phyloP scores from a whole-genome alignment of 2,113 vertebrate species.

The Tupaia chinensis region DNA sequence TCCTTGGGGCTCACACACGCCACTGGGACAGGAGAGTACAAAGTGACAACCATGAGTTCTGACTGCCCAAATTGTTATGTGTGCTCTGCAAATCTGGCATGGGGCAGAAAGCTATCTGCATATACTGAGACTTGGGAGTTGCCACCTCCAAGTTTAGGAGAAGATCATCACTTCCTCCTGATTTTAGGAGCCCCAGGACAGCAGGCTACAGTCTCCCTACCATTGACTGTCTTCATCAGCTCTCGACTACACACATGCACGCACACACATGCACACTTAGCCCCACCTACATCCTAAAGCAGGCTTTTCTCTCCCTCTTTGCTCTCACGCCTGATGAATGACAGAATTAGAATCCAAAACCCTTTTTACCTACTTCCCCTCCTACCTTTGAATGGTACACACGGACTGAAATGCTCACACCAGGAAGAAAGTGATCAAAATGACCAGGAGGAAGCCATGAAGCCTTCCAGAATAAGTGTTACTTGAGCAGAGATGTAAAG shows the following conservation, averaged over 20 bases:
- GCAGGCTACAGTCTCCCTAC: not conserved
- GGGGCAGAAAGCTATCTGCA: not conserved
- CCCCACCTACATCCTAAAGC: not conserved
- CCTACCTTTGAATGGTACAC: not conserved
- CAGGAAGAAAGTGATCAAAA: not conserved
- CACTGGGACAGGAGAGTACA: conserved; percentile 55
- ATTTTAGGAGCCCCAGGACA: not conserved
- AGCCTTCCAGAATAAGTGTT: not conserved
- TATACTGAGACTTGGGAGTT: not conserved
- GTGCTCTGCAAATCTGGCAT: not conserved
- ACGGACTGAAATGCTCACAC: not conserved
- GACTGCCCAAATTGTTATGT: conserved; percentile 13
- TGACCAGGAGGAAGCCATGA: not conserved
- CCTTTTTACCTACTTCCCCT: not conserved
- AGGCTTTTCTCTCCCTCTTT: not conserved
- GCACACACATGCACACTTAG: no score
- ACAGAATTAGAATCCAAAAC: conserved; percentile 3
- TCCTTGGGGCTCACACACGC: conserved; percentile 59
- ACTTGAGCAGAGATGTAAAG: not conserved
- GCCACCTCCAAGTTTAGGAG: not conserved
- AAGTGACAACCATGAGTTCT: conserved; percentile 60
- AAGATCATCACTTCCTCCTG: not conserved
- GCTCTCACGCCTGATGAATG: not conserved
- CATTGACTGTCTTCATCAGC: not conserved
- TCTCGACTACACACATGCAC: not conserved